Conservation (phyloP, 1,140 invertebrate species). For the Achatina immaculata region DNA sequence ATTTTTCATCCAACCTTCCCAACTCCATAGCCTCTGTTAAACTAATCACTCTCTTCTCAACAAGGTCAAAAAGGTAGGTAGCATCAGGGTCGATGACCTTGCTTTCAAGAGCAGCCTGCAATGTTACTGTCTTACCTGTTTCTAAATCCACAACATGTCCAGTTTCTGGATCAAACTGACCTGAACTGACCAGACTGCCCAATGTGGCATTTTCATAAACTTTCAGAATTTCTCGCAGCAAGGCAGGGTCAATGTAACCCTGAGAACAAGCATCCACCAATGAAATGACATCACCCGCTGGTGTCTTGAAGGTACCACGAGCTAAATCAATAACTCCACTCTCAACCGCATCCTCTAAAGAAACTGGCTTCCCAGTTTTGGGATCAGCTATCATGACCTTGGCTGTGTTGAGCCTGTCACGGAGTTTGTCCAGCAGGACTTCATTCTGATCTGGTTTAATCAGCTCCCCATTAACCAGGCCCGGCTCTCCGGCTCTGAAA, state of each 20-base stretch:
- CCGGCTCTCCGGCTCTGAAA: constrained; percentile 78
- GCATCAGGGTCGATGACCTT: constrained; percentile 83
- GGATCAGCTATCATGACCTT: constrained; percentile 83
- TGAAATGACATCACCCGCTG: constrained; percentile 74
- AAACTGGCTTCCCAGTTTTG: constrained; percentile 76
- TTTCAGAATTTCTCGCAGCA: constrained; percentile 74
- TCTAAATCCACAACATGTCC: constrained; percentile 78
- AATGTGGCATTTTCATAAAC: constrained; percentile 59
- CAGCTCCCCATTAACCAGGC: constrained; percentile 79
- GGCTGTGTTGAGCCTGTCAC: constrained; percentile 80
- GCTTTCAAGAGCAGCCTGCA: constrained; percentile 81
- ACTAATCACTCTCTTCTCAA: constrained; percentile 53
- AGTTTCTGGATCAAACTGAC: constrained; percentile 83
- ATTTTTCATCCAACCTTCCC: constrained; percentile 56
- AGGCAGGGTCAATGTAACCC: constrained; percentile 88
- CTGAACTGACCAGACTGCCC: constrained; percentile 77
- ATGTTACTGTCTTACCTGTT: constrained; percentile 57
- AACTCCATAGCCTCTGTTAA: constrained; percentile 57
- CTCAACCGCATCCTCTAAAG: constrained; percentile 85
- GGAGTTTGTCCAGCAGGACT: constrained; percentile 47
- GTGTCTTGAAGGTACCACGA: constrained; percentile 64
- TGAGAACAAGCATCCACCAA: constrained; percentile 86
- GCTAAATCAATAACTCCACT: constrained; percentile 77
- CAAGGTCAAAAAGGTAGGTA: constrained; percentile 61
- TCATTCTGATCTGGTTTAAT: constrained; percentile 51